Evolutionary conservation across 2,888 invertebrate genomes (phyloP).

Genomic region (Aquatica leii): DNA sequence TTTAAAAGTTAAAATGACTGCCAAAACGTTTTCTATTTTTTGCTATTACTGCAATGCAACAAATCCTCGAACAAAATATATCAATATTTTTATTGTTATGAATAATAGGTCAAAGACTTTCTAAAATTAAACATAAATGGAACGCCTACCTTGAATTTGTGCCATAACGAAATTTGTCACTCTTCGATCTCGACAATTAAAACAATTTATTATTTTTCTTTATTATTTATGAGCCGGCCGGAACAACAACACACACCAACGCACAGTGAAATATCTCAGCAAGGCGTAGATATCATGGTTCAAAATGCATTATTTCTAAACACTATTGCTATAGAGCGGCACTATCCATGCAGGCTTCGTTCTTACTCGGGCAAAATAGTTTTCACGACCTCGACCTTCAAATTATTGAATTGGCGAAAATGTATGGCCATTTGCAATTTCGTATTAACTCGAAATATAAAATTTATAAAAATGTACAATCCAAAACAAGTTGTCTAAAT

Average conservation of each 20-base stretch:
- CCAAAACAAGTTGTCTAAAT: too few relatives aligned
- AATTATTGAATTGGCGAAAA: slow-evolving; percentile 9
- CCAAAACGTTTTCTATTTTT: too few relatives aligned
- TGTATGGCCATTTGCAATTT: too few relatives aligned
- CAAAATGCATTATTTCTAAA: slow-evolving; percentile 26
- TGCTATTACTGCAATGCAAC: too few relatives aligned
- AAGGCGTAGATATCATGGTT: slow-evolving; percentile 27
- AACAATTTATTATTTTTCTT: background rate
- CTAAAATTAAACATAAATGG: background rate
- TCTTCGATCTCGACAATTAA: slow-evolving; percentile 8
- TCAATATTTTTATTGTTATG: too few relatives aligned
- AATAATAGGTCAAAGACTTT: background rate
- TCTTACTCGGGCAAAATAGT: background rate
- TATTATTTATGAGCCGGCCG: slow-evolving; percentile 28
- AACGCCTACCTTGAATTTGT: slow-evolving; percentile 24
- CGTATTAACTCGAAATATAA: too few relatives aligned
- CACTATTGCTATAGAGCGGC: slow-evolving; percentile 23
- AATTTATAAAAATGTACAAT: too few relatives aligned
- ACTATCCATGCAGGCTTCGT: background rate
- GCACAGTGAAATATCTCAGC: slow-evolving; percentile 27
- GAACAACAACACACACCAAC: slow-evolving; percentile 30
- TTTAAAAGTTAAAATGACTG: too few relatives aligned
- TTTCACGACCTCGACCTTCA: background rate
- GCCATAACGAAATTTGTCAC: slow-evolving; percentile 21
- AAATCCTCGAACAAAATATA: too few relatives aligned